Percentiles rank a stretch among this genome's conserved stretches.
phyloP scores from a whole-genome alignment of 1,140 invertebrate species.

The Platyscapa corneri region DNA sequence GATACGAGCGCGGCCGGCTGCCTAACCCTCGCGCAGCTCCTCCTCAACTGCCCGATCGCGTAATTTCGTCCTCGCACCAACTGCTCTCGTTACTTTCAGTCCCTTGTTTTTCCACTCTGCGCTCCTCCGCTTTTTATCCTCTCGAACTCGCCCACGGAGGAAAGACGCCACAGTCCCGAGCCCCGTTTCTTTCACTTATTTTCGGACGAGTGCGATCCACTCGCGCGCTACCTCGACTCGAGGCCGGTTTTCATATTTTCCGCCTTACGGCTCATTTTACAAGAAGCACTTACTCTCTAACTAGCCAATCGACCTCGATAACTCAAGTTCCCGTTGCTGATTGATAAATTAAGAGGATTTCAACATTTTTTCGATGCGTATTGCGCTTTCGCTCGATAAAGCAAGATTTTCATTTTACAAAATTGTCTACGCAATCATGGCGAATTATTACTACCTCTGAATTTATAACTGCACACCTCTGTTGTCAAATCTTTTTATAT shows the following conservation, averaged over 20 bases:
- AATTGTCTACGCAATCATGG: no score
- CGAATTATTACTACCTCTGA: no score
- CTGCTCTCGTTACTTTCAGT: conserved; percentile 2
- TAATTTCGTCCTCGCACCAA: not conserved
- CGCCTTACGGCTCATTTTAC: not conserved
- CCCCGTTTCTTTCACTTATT: not conserved
- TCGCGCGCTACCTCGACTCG: not conserved
- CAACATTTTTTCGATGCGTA: no score
- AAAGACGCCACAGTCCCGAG: no score
- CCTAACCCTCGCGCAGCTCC: not conserved
- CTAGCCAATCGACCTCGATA: no score
- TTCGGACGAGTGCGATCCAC: conserved; percentile 3
- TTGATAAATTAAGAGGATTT: no score
- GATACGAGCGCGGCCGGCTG: conserved; percentile 63
- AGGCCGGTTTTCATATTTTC: not conserved
- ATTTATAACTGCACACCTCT: no score
- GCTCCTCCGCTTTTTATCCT: not conserved
- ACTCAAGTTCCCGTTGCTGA: no score
- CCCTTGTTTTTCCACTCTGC: not conserved
- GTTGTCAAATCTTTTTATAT: no score
- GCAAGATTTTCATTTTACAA: no score
- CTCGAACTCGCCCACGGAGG: not conserved
- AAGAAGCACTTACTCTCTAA: no score
- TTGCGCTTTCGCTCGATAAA: no score
- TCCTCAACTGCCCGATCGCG: conserved; percentile 34